Conservation (phyloP, 2,797 vertebrate species). For the Sebastes aleutianus region DNA sequence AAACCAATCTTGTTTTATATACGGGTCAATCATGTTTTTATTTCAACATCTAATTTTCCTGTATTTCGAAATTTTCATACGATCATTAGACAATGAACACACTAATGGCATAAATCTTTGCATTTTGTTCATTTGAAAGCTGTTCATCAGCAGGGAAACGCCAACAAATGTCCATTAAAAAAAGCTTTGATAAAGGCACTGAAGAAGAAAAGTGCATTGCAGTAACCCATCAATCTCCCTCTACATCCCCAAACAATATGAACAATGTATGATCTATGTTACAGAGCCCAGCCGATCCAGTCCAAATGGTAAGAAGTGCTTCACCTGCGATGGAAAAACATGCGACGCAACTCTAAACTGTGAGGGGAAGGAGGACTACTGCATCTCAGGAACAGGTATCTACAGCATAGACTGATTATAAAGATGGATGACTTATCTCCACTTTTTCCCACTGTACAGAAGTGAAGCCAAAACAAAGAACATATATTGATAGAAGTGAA, state of each 20-base stretch:
- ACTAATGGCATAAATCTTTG: background rate
- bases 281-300: background rate
- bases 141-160: background rate
- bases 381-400: slow-evolving; percentile 51
- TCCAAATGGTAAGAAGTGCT: slow-evolving; percentile 66
- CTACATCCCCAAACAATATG: background rate
- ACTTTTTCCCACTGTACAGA: no score
- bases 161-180: background rate
- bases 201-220: background rate
- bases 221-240: background rate
- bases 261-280: background rate
- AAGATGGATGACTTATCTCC: no score
- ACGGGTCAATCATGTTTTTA: background rate
- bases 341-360: slow-evolving; percentile 45
- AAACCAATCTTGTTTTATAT: background rate
- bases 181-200: background rate
- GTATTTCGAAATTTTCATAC: background rate
- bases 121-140: background rate
- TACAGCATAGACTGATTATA: no score
- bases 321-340: background rate
- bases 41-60: background rate
- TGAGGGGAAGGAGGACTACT: slow-evolving; percentile 50
- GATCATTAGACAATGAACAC: no score
- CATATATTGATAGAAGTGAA: no score
- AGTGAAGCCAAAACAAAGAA: no score